phyloP scores from a whole-genome alignment of 2,113 vertebrate species.

The Lucifuga dentata region DNA sequence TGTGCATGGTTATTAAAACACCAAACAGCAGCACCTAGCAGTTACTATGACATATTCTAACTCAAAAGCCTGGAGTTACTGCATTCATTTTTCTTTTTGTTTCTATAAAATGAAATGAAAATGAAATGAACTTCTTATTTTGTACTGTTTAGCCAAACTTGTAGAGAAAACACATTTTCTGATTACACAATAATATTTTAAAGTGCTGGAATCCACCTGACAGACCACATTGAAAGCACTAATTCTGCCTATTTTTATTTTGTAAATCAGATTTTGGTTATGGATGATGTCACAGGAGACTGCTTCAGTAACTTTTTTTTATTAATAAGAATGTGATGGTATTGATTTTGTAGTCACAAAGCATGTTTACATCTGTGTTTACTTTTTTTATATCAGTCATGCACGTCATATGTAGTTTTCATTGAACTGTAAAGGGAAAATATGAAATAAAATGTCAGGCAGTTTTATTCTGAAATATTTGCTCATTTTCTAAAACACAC shows the following conservation, averaged over 20 bases:
- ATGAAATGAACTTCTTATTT: conserved; percentile 15
- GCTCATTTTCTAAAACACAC: no score
- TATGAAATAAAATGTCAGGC: no score
- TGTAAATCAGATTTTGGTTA: conserved; percentile 22
- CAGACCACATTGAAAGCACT: conserved; percentile 8
- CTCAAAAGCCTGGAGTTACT: conserved; percentile 41
- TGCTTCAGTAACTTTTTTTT: conserved; percentile 39
- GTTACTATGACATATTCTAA: conserved; percentile 14
- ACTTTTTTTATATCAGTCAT: conserved; percentile 40
- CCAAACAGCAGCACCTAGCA: conserved; percentile 28
- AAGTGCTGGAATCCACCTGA: conserved; percentile 15
- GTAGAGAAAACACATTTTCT: conserved; percentile 1
- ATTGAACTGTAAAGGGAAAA: conserved; percentile 42
- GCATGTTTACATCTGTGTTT: conserved; percentile 65
- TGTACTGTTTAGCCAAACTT: conserved; percentile 13
- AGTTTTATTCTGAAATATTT: no score
- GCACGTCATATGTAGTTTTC: conserved; percentile 41
- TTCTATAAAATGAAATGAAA: conserved; percentile 7
- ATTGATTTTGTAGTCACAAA: conserved; percentile 60
- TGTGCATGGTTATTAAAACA: conserved; percentile 70
- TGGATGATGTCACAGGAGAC: conserved; percentile 23
- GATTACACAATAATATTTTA: no score
- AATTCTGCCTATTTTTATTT: neutral
- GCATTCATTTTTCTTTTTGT: conserved; percentile 26
- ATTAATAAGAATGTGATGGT: conserved; percentile 52